Evolutionary conservation across 2,888 invertebrate species (phyloP), one percentile per base, ranked within the genome.

Genomic region (Brenthis hecate): DNA sequence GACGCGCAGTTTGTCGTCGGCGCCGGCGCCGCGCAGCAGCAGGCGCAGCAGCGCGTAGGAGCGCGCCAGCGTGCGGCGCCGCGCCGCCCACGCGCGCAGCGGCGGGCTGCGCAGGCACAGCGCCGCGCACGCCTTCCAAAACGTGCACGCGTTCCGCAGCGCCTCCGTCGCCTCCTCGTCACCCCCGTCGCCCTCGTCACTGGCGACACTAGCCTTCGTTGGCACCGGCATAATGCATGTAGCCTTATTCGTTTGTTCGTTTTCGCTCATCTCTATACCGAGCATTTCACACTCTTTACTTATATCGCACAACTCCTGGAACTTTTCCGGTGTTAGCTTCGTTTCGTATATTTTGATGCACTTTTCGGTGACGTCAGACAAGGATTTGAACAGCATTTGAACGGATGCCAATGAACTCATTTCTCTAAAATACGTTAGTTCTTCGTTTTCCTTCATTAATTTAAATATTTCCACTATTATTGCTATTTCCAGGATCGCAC

Each of bases 391-490:
- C 28, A 93, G 77, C 89, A 92, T 91, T 69, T 84, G 88, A 13
- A 93, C 86, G 0, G 93, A 92, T 0, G 88, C 81, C 14, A 92
- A 75, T 0, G 90, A 85, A 65, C 82, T 81, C 76, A 89, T 86
- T 57, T 92, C 92, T 64, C 87, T 80, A 51, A 78, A 85, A 73
- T 86, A 85, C 1, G 85, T 76, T 69, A 83, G 70, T 13, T 85
- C 87, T 0, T 83, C 82, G 69, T 88, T 81, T 63, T 89, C 82
- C 68, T 87, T 88, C 69, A 84, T 85, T 4, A 90, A 79, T 69
- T 92, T 93, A 78, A 92, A 94, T 58, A 95, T 94, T 75, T 95
- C 94, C 64, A 95, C 94, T 4, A 93, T 89, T 2, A 94, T 94
- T 0, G 93, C 91, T 66, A 95, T 93, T 80, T 95, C 95, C 19